Conservation (phyloP, 2,113 vertebrate genomes). For the Halichoeres trimaculatus region DNA sequence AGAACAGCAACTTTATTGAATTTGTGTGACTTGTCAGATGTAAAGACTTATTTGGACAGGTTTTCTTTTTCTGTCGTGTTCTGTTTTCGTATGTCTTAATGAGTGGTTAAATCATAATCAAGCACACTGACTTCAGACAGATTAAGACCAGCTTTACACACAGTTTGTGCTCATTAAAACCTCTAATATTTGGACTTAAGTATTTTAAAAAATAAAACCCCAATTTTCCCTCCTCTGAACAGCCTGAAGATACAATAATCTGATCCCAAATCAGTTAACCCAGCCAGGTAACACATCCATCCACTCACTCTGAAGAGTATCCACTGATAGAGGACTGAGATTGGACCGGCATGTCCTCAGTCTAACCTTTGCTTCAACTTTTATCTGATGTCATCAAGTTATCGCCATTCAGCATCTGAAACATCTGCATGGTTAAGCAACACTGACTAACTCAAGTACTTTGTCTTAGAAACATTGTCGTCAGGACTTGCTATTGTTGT, state of each 20-base stretch:
- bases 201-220: not conserved
- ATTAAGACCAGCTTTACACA: too few species aligned
- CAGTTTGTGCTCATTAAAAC: too few species aligned
- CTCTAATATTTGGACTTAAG: not conserved
- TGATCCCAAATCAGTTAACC: not conserved
- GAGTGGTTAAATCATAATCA: too few species aligned
- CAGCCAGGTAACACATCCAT: not conserved
- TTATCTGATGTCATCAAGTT: slow-evolving; percentile 30
- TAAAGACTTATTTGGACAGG: too few species aligned
- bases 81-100: too few species aligned
- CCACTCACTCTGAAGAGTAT: not conserved
- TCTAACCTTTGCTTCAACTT: not conserved
- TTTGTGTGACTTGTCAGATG: too few species aligned
- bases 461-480: not conserved
- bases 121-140: too few species aligned
- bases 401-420: not conserved
- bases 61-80: too few species aligned
- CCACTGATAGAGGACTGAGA: slow-evolving; percentile 5
- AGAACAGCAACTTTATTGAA: too few species aligned
- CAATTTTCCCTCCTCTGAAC: not conserved
- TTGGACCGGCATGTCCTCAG: slow-evolving; percentile 3
- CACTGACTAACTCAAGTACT: not conserved
- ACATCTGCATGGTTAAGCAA: not conserved
- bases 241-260: not conserved
- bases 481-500: too few species aligned